Base-by-base conservation (phyloP, 1,140 invertebrate genomes). In the Drosophila orena region DNA sequence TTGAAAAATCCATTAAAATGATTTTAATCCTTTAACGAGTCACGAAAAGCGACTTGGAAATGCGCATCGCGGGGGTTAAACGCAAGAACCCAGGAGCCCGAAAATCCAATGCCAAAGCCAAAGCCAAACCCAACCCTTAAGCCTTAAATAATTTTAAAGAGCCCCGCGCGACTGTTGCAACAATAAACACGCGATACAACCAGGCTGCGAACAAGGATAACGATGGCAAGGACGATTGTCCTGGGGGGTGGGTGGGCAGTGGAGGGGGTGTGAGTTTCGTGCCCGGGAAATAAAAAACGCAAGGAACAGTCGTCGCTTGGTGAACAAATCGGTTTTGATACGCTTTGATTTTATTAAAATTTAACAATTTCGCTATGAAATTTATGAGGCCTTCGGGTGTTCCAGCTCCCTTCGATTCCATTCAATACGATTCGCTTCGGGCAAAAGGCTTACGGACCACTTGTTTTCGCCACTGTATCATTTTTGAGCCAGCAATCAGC, bases 1-100 rank as follows among this genome's bases (percentile, higher is more conserved):
- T 89, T 89, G 84, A 89, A 89, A 89, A 89, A 89, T 89, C 84
- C 84, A 89, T 89, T 89, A 89, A 89, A 89, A 90, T 89, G 79
- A 89, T 80, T 89, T 89, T 89, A 89, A 89, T 89, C 83, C 83
- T 86, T 86, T 86, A 86, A 86, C 83, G 83, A 86, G 83, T 86
- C 83, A 79, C 83, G 80, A 80, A 85, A 84, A 83, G 43, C 43
- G 54, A 24, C 75, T 53, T 47, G 30, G 59, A 61, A 65, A 74
- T 70, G 77, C 56, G 56, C 74, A 65, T 61, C 78, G 27, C 49
- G 69, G 55, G 77, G 50, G 49, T 47, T 57, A 79, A n/a, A 40
- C 27, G 11, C 34, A 24, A 47, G 38, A 17, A 17, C 35, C 44
- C 44, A 35, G 17, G 30, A 27, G 47, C 24, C 40, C 17, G 37